Evolutionary conservation across 1,140 invertebrate genomes (phyloP).

Genomic region (Drosophila nasuta): DNA sequence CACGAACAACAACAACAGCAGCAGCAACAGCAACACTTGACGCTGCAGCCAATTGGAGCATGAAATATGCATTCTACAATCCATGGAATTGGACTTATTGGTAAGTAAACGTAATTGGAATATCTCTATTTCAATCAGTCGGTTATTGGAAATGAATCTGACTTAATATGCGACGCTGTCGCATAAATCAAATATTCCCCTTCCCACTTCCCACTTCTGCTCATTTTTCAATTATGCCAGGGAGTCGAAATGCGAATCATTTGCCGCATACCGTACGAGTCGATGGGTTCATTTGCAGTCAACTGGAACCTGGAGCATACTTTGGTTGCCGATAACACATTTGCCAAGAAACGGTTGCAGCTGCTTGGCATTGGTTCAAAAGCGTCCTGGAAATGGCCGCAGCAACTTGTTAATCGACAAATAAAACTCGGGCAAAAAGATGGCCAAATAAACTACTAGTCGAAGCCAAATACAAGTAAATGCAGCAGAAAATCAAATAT

Average conservation of each 20-base stretch:
- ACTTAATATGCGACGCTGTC: background rate
- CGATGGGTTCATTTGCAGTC: slow-evolving; percentile 63
- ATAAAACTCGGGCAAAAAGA: slow-evolving; percentile 43
- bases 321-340: slow-evolving; percentile 62
- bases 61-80: slow-evolving; percentile 53
- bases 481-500: slow-evolving; percentile 75
- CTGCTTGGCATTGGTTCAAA: slow-evolving; percentile 64
- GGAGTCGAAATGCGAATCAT: background rate
- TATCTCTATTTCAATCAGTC: background rate
- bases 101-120: slow-evolving; percentile 1
- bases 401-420: slow-evolving; percentile 73
- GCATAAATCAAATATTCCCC: slow-evolving; percentile 49
- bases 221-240: slow-evolving; percentile 60
- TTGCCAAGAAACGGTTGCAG: slow-evolving; percentile 63
- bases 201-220: background rate
- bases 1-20: background rate
- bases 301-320: slow-evolving; percentile 51
- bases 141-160: background rate
- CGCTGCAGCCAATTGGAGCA: slow-evolving; percentile 60
- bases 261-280: slow-evolving; percentile 38
- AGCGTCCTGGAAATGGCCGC: slow-evolving; percentile 25
- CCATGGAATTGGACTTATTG: slow-evolving; percentile 15
- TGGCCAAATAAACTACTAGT: slow-evolving; percentile 9
- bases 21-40: no score
- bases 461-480: slow-evolving; percentile 33